Conservation (phyloP, 2,888 invertebrate genomes). For the Cataglyphis cursor region DNA sequence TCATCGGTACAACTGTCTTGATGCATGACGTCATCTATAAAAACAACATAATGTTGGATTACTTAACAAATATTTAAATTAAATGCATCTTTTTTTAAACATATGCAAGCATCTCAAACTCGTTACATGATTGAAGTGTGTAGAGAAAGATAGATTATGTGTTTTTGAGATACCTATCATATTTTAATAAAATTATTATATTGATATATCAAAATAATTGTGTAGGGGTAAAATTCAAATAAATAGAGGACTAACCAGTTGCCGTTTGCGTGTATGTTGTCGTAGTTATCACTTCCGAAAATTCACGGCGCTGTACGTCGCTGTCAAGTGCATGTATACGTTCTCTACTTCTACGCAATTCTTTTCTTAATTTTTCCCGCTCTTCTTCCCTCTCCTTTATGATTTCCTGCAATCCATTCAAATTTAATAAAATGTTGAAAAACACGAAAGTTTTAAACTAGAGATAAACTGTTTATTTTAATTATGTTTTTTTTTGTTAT, state of each 20-base stretch:
- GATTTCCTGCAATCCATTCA: slow-evolving; percentile 89
- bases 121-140: neutral
- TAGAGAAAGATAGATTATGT: neutral
- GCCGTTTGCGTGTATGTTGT: slow-evolving; percentile 80
- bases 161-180: neutral
- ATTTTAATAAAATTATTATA: neutral
- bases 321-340: slow-evolving; percentile 89
- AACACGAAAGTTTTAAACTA: neutral
- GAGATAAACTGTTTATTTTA: neutral
- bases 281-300: slow-evolving; percentile 69
- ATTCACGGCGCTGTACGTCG: slow-evolving; percentile 82
- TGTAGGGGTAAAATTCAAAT: slow-evolving; percentile 46
- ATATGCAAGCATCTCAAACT: neutral
- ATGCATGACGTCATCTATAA: slow-evolving; percentile 66
- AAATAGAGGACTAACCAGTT: slow-evolving; percentile 73
- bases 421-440: slow-evolving; percentile 4
- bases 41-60: neutral
- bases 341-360: slow-evolving; percentile 91
- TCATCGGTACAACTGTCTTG: slow-evolving; percentile 72
- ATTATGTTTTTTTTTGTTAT: neutral
- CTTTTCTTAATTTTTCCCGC: slow-evolving; percentile 91
- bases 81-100: slow-evolving; percentile 23
- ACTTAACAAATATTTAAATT: neutral
- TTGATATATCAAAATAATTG: slow-evolving; percentile 2
- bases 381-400: slow-evolving; percentile 93